Evolutionary conservation across 2,113 vertebrate species (phyloP).

Genomic region (Argyrosomus japonicus): DNA sequence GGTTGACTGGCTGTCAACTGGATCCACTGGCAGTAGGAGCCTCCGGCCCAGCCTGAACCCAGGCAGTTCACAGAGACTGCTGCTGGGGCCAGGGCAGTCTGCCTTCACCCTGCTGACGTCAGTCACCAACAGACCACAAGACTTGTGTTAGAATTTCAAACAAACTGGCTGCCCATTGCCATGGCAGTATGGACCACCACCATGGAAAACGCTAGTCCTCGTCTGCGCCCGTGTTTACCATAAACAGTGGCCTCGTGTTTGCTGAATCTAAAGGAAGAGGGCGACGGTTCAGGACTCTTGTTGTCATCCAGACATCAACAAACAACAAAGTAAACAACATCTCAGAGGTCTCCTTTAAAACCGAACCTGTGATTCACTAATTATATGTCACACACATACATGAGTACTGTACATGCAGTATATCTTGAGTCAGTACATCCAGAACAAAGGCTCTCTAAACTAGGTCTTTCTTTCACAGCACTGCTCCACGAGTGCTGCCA

Average conservation of each 20-base stretch:
- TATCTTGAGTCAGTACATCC: not conserved
- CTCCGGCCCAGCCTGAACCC: slow-evolving; percentile 41
- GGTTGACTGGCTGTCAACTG: slow-evolving; percentile 47
- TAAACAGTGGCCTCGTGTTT: slow-evolving; percentile 67
- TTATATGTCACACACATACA: not conserved
- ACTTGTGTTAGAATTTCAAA: slow-evolving; percentile 67
- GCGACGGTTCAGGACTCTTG: slow-evolving; percentile 41
- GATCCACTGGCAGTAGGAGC: slow-evolving; percentile 45
- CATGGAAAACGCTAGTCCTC: slow-evolving; percentile 68
- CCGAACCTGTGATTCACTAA: not conserved
- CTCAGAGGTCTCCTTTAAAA: not conserved
- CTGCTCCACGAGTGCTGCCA: not conserved
- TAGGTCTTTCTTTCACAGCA: not conserved
- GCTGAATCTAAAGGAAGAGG: slow-evolving; percentile 53
- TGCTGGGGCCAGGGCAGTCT: slow-evolving; percentile 17
- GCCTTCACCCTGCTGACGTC: slow-evolving; percentile 72
- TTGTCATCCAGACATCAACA: slow-evolving; percentile 13
- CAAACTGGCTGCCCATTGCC: slow-evolving; percentile 67
- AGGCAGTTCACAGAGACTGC: slow-evolving; percentile 42
- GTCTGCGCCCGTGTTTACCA: slow-evolving; percentile 67
- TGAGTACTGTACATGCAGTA: not conserved
- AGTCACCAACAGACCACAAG: slow-evolving; percentile 62
- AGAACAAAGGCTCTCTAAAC: slow-evolving; percentile 12
- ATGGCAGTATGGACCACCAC: slow-evolving; percentile 64
- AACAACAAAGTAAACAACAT: slow-evolving; percentile 13